phyloP scores from a whole-genome alignment of 2,888 invertebrate genomes.

The Merodon equestris region DNA sequence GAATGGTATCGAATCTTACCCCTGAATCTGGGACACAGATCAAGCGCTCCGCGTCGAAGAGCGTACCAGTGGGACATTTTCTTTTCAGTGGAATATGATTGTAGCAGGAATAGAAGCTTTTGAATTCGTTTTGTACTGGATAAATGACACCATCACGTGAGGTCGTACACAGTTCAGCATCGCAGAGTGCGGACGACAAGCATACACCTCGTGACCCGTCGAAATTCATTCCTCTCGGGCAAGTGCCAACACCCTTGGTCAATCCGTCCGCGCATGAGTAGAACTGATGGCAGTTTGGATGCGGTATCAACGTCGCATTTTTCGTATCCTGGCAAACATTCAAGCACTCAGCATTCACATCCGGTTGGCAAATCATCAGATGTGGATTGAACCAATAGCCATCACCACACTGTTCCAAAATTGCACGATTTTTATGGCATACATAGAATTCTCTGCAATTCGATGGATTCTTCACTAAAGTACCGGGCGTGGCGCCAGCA shows the following conservation, averaged over 20 bases:
- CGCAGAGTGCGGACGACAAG: slow-evolving; percentile 58
- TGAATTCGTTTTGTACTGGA: slow-evolving; percentile 60
- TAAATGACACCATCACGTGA: slow-evolving; percentile 65
- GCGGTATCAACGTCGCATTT: slow-evolving; percentile 56
- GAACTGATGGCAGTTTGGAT: slow-evolving; percentile 74
- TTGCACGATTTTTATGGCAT: slow-evolving; percentile 71
- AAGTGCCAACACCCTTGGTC: slow-evolving; percentile 71
- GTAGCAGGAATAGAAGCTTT: slow-evolving; percentile 72
- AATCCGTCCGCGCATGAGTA: slow-evolving; percentile 72
- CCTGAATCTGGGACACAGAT: slow-evolving; percentile 64
- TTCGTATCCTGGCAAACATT: slow-evolving; percentile 72
- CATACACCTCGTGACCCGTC: slow-evolving; percentile 69
- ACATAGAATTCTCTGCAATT: slow-evolving; percentile 72
- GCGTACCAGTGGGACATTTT: slow-evolving; percentile 55
- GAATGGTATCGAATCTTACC: slow-evolving; percentile 64
- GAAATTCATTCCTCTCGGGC: slow-evolving; percentile 70
- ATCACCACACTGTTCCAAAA: slow-evolving; percentile 62
- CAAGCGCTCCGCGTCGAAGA: slow-evolving; percentile 47
- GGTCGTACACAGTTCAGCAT: slow-evolving; percentile 70
- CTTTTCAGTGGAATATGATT: slow-evolving; percentile 48
- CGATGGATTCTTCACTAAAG: slow-evolving; percentile 69
- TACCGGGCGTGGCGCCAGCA: slow-evolving; percentile 71
- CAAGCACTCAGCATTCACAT: slow-evolving; percentile 72
- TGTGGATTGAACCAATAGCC: slow-evolving; percentile 71
- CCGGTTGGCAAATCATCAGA: slow-evolving; percentile 63